A percentile compares a stretch with the other conserved stretches of the same genome.
These are phyloP conservation scores for Entelurus aequoreus DNA, from an alignment of 2,113 vertebrate species.

Conservation along the genomic window DNA sequence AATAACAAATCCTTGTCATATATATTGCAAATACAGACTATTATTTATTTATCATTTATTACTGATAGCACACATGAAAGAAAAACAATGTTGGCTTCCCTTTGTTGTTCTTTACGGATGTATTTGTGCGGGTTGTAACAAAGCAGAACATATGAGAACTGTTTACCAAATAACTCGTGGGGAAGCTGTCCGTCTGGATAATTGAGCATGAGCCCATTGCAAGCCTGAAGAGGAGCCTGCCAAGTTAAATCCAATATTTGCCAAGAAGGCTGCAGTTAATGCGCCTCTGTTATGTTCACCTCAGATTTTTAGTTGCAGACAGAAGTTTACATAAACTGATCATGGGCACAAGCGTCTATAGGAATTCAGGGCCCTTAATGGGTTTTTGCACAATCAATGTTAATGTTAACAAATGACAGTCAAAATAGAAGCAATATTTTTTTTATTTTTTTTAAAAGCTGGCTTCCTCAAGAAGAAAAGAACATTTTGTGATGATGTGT, in stretches of 20 bases:
- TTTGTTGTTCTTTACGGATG: conserved; percentile 15
- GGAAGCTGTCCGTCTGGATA: conserved; percentile 58
- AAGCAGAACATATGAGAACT: conserved; percentile 63
- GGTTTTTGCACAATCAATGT: too few species aligned
- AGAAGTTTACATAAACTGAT: too few species aligned
- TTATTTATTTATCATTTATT: too few species aligned
- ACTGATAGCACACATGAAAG: neutral
- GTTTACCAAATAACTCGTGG: conserved; percentile 55
- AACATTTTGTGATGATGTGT: too few species aligned
- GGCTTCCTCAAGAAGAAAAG: too few species aligned
- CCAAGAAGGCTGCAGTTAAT: conserved; percentile 52
- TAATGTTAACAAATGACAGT: too few species aligned
- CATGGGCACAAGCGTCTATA: too few species aligned
- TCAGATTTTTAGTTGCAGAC: neutral
- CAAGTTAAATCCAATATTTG: conserved; percentile 61
- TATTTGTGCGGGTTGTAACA: conserved; percentile 52
- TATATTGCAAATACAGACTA: neutral
- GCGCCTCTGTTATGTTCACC: conserved; percentile 36
- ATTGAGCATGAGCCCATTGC: conserved; percentile 47
- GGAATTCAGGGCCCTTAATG: too few species aligned
- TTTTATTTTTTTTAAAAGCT: too few species aligned
- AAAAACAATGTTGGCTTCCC: conserved; percentile 7
- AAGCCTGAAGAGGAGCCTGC: conserved; percentile 60
- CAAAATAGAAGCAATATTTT: too few species aligned
- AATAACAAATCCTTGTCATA: neutral